phyloP scores from a whole-genome alignment of 2,113 vertebrate genomes.

The Ceratotherium simum region DNA sequence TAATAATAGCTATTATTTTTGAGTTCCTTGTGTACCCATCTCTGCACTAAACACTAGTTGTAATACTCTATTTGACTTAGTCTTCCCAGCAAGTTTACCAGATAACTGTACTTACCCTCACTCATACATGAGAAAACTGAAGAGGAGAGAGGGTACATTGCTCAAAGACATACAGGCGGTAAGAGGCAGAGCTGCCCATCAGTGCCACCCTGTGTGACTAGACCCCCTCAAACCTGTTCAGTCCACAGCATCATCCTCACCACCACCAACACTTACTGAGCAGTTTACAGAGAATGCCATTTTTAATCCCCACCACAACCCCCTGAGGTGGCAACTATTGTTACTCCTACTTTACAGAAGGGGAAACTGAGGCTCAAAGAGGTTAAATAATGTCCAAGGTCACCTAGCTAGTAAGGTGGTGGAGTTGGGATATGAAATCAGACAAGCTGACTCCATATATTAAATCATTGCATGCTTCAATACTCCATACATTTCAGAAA shows the following conservation, averaged over 20 bases:
- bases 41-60: background rate
- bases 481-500: conserved; percentile 18
- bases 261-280: background rate
- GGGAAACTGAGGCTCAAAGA: background rate
- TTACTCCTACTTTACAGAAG: background rate
- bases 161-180: background rate
- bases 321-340: background rate
- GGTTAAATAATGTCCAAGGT: background rate
- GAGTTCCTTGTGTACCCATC: background rate
- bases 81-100: background rate
- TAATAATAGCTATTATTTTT: background rate
- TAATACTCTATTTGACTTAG: background rate
- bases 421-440: background rate
- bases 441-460: background rate
- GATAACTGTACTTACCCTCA: background rate
- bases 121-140: background rate
- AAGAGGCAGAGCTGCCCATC: background rate
- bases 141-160: background rate
- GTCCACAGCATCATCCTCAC: background rate
- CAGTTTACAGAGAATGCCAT: background rate
- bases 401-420: background rate
- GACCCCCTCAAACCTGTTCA: background rate
- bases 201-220: background rate
- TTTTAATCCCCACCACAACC: background rate
- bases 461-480: background rate